Evolutionary conservation across 2,888 invertebrate genomes (phyloP).

Genomic region (Tiliacea aurago): DNA sequence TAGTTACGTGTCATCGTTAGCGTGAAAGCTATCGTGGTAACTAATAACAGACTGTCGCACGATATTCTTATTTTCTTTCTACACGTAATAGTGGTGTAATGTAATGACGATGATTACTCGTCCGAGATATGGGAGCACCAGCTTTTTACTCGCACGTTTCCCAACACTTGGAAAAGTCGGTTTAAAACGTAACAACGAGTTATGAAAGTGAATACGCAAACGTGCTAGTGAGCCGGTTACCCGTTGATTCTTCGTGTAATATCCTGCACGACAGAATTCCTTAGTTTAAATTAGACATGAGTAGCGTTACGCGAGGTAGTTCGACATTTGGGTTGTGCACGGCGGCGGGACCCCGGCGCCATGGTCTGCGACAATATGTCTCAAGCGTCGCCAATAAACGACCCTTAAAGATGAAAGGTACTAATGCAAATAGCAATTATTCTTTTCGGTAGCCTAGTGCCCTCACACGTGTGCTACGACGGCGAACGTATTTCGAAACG

Average conservation of each 20-base stretch:
- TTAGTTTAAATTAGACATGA: conserved; percentile 70
- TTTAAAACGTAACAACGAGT: conserved; percentile 87
- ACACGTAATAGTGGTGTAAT: conserved; percentile 76
- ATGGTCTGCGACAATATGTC: conserved; percentile 61
- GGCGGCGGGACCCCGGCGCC: conserved; percentile 63
- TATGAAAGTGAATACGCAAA: conserved; percentile 88
- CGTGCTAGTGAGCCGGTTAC: conserved; percentile 79
- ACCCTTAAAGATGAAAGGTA: conserved; percentile 79
- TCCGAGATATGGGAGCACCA: conserved; percentile 85
- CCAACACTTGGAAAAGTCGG: conserved; percentile 86
- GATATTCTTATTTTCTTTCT: conserved; percentile 76
- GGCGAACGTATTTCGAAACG: conserved; percentile 85
- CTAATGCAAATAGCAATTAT: conserved; percentile 68
- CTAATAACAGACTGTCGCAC: conserved; percentile 79
- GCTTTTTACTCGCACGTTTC: conserved; percentile 85
- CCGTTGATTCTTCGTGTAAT: conserved; percentile 79
- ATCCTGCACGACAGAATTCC: conserved; percentile 81
- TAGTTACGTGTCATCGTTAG: conserved; percentile 77
- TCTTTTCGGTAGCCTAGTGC: conserved; percentile 68
- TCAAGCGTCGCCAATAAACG: conserved; percentile 75
- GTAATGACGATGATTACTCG: conserved; percentile 83
- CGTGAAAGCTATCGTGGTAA: conserved; percentile 82
- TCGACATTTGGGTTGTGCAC: conserved; percentile 65
- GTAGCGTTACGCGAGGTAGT: conserved; percentile 70
- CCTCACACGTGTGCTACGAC: conserved; percentile 77